Conservation (phyloP, 2,888 invertebrate species). For the Lutraria lutraria region DNA sequence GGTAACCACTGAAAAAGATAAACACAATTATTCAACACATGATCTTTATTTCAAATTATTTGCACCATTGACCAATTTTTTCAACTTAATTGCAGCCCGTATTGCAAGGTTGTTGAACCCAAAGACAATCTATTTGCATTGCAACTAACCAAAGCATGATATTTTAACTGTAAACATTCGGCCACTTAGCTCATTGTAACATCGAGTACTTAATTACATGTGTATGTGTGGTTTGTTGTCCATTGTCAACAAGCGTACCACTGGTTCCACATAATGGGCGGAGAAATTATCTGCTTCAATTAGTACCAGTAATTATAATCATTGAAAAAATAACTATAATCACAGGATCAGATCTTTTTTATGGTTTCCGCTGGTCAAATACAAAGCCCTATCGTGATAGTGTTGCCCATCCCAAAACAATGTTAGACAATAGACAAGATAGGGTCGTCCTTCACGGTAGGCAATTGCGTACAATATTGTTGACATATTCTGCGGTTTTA, state of each 20-base stretch:
- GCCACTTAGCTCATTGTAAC: not conserved
- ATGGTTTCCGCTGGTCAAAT: conserved; percentile 5
- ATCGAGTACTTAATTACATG: not conserved
- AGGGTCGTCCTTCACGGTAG: conserved; percentile 3
- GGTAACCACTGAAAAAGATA: conserved; percentile 89
- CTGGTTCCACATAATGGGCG: conserved; percentile 6
- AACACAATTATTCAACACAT: not conserved
- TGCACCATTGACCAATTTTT: not conserved
- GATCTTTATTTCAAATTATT: not conserved
- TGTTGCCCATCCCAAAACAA: not conserved
- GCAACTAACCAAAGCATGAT: not conserved
- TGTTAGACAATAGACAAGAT: conserved; percentile 12
- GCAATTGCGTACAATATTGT: not conserved
- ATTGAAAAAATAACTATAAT: not conserved
- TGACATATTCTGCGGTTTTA: conserved; percentile 3
- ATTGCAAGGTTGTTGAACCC: not conserved
- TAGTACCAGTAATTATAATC: not conserved
- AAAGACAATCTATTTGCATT: not conserved
- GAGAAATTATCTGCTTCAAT: conserved; percentile 32
- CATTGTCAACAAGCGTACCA: not conserved
- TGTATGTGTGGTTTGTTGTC: not conserved
- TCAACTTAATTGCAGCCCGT: not conserved
- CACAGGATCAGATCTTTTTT: not conserved
- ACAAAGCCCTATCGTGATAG: not conserved
- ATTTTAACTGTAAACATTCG: not conserved